A percentile compares a stretch with the other conserved stretches of the same genome.
Conservation (phyloP, 2,888 invertebrate genomes). For the Rutpela maculata region DNA sequence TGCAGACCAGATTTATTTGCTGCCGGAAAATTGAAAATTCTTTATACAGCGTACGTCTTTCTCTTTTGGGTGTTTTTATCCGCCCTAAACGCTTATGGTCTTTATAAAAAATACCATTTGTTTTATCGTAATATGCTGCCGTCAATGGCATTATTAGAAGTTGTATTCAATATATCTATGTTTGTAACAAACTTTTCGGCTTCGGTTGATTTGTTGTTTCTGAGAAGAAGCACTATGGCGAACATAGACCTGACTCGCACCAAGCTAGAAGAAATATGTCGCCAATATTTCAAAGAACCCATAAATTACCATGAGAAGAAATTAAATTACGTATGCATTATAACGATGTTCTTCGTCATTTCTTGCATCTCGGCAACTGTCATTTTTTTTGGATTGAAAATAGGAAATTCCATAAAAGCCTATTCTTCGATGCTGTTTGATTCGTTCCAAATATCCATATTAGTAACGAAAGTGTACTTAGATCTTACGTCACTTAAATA, state of each 20-base stretch:
- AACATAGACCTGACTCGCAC: neutral
- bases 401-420: neutral
- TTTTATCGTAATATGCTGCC: neutral
- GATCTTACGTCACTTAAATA: neutral
- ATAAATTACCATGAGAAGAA: neutral
- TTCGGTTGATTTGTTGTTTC: neutral
- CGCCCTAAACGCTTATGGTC: neutral
- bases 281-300: neutral
- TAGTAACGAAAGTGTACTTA: conserved; percentile 16
- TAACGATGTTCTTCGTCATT: neutral
- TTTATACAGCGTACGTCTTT: neutral
- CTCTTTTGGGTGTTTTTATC: neutral
- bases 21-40: neutral
- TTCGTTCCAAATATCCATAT: neutral
- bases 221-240: neutral
- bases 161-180: neutral
- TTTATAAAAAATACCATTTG: neutral
- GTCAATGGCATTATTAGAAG: neutral
- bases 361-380: neutral
- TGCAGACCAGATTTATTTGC: neutral
- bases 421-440: neutral
- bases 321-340: neutral
- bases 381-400: neutral
- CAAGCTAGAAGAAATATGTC: neutral
- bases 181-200: neutral